These are phyloP conservation scores for Ctenopoma multispine DNA, from an alignment of 2,797 vertebrate species.

Conservation along the genomic window DNA sequence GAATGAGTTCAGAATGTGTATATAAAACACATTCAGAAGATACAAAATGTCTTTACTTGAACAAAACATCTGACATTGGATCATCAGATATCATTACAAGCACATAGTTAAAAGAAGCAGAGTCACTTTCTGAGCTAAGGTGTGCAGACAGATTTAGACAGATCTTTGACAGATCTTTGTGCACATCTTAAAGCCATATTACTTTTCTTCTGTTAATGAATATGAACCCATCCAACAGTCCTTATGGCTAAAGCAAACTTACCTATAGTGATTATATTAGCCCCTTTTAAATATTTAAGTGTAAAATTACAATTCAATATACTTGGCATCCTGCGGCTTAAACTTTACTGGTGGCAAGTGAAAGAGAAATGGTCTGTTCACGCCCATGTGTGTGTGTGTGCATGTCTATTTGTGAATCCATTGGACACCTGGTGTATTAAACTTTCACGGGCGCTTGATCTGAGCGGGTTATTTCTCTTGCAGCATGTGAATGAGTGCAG, in stretches of 20 bases:
- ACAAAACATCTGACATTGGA: neutral
- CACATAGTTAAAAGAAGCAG: neutral
- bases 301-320: slow-evolving; percentile 64
- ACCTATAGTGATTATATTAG: slow-evolving; percentile 23
- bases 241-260: neutral
- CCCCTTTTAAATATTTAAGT: slow-evolving; percentile 66
- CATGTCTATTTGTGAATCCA: slow-evolving; percentile 52
- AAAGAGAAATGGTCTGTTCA: slow-evolving; percentile 32
- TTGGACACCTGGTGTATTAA: slow-evolving; percentile 64
- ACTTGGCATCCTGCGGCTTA: slow-evolving; percentile 65
- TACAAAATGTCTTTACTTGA: neutral
- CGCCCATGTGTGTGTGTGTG: neutral
- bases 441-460: slow-evolving; percentile 73
- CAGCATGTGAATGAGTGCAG: slow-evolving; percentile 63
- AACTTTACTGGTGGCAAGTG: slow-evolving; percentile 68
- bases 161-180: slow-evolving; percentile 8
- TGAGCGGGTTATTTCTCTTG: slow-evolving; percentile 50
- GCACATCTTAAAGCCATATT: slow-evolving; percentile 5
- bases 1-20: neutral
- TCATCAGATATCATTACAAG: neutral
- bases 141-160: slow-evolving; percentile 22
- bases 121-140: slow-evolving; percentile 18
- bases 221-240: neutral
- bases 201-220: slow-evolving; percentile 24
- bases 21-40: neutral